Conservation (phyloP, 2,888 invertebrate genomes). For the Patella depressa region DNA sequence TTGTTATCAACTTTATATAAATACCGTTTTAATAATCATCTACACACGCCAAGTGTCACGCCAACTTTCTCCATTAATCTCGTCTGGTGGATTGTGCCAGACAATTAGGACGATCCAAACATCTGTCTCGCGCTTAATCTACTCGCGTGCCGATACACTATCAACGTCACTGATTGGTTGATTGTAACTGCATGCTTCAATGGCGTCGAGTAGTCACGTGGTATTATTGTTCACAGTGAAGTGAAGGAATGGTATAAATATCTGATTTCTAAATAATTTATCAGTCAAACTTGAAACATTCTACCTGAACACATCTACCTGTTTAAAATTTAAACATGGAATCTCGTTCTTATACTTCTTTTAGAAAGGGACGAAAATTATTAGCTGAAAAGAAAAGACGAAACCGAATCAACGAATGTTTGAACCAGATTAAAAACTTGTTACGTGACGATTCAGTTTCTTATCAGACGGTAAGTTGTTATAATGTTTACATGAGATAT, state of each 20-base stretch:
- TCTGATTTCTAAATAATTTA: neutral
- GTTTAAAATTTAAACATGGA: neutral
- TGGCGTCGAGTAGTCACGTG: conserved; percentile 2
- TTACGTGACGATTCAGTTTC: neutral
- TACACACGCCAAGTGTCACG: conserved; percentile 1
- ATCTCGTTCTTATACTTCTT: neutral
- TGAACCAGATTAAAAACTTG: neutral
- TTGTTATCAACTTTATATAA: no score
- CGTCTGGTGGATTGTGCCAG: neutral
- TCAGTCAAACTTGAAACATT: neutral
- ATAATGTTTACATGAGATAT: no score
- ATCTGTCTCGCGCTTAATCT: neutral
- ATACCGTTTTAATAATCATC: no score
- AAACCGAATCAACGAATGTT: neutral
- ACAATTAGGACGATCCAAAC: neutral
- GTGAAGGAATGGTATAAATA: neutral
- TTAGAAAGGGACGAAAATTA: conserved; percentile 3
- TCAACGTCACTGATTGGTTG: neutral
- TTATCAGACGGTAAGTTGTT: neutral
- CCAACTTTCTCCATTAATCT: neutral
- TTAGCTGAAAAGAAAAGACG: conserved; percentile 7
- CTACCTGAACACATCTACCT: neutral
- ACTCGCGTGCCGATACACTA: conserved; percentile 9
- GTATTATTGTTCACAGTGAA: neutral
- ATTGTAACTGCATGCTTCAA: conserved; percentile 2